phyloP scores from a whole-genome alignment of 1,140 invertebrate species.

The Pinna nobilis region DNA sequence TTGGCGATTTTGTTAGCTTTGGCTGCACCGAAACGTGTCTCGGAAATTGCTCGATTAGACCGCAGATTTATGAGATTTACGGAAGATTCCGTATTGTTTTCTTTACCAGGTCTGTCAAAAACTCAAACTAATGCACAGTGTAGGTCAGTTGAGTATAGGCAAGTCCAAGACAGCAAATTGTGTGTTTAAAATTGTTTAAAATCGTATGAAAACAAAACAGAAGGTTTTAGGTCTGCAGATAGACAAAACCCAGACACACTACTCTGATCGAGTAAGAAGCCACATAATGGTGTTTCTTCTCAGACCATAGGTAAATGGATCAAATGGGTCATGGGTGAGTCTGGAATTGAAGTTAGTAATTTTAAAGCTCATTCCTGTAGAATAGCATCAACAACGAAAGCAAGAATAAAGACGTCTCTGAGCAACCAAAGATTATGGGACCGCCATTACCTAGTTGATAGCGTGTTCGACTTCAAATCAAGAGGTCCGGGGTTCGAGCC shows the following conservation, averaged over 20 bases:
- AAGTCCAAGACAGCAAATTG: constrained; percentile 5
- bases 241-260: constrained; percentile 8
- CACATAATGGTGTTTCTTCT: neutral
- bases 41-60: constrained; percentile 10
- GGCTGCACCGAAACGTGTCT: constrained; percentile 7
- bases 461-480: no score
- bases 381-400: constrained; percentile 12
- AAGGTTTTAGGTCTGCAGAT: neutral
- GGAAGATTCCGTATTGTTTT: neutral
- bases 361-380: constrained; percentile 24
- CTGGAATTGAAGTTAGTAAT: constrained; percentile 8
- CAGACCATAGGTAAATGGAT: constrained; percentile 26
- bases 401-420: no score
- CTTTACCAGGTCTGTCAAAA: constrained; percentile 29
- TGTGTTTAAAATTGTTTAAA: constrained; percentile 14
- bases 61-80: constrained; percentile 1
- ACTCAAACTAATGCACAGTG: constrained; percentile 3
- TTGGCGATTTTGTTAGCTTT: constrained; percentile 15
- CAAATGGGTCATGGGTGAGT: constrained; percentile 7
- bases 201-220: neutral
- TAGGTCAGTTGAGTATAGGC: constrained; percentile 7
- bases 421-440: no score
- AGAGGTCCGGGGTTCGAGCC: no score
- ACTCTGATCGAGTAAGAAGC: constrained; percentile 1
- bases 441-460: no score